Conservation (phyloP, 2,113 vertebrate genomes). For the Mohoua ochrocephala region DNA sequence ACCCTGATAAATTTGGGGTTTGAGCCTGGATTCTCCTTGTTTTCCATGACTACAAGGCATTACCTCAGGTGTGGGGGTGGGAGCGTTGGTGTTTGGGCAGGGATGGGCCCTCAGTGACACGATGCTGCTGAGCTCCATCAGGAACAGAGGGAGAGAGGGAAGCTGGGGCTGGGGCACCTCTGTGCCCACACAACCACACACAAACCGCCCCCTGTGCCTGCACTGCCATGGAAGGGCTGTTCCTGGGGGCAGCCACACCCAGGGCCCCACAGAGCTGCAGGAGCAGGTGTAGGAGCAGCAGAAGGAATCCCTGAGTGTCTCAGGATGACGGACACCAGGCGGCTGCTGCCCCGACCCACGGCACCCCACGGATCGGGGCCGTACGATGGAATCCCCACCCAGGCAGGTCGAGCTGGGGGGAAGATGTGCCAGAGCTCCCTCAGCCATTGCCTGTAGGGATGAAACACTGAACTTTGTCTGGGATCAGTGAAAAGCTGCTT, state of each 20-base stretch:
- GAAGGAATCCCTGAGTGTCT: accelerated
- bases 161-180: neutral
- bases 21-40: neutral
- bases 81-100: neutral
- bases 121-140: accelerated
- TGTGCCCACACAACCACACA: neutral
- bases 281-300: neutral
- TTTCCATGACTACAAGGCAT: neutral
- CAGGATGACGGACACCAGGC: accelerated
- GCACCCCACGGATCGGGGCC: accelerated
- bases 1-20: too few species aligned
- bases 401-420: neutral
- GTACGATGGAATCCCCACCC: accelerated
- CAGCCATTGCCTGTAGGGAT: neutral
- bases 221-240: accelerated
- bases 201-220: neutral
- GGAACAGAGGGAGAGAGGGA: neutral
- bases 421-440: neutral
- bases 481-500: neutral
- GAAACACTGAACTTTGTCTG: neutral
- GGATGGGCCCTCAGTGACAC: neutral
- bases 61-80: too few species aligned
- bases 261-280: neutral
- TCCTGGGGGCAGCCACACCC: neutral
- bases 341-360: neutral